Evolutionary conservation across 2,888 invertebrate species (phyloP).

Genomic region (Cheilosia pagana): DNA sequence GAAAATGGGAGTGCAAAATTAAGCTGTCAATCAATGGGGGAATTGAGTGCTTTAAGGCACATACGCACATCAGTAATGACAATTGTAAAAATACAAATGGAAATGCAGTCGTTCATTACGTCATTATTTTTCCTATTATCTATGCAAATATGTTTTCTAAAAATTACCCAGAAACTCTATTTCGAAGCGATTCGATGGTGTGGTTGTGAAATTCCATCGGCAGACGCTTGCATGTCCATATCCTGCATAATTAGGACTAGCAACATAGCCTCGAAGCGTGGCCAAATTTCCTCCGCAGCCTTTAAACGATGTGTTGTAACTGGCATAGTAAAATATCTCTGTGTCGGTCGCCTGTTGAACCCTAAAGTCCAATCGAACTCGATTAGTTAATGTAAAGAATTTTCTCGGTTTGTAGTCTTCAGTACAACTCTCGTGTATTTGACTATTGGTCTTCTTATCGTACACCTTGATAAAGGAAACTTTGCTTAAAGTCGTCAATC

Average conservation of each 20-base stretch:
- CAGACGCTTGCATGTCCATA: conserved; percentile 85
- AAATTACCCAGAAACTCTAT: conserved; percentile 78
- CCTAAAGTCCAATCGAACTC: conserved; percentile 75
- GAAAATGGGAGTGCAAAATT: no score
- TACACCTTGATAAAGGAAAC: conserved; percentile 75
- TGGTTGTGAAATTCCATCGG: conserved; percentile 86
- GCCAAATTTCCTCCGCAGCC: conserved; percentile 80
- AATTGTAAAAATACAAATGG: no score
- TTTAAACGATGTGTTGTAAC: conserved; percentile 65
- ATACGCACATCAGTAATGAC: no score
- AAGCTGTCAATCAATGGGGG: no score
- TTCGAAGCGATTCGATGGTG: conserved; percentile 78
- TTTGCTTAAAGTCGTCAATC: not conserved
- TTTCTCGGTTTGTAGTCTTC: conserved; percentile 1
- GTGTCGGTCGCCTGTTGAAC: accelerated
- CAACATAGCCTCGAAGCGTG: conserved; percentile 82
- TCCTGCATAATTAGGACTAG: conserved; percentile 88
- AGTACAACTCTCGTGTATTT: conserved; percentile 71
- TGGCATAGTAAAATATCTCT: conserved; percentile 76
- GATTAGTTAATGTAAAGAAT: conserved; percentile 76
- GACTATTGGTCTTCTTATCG: conserved; percentile 77
- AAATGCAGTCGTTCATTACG: no score
- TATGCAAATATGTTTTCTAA: not conserved
- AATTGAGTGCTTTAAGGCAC: no score
- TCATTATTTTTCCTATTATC: no score